Percentiles rank a stretch among this genome's conserved stretches.
These are phyloP conservation scores for Lucilia sericata DNA, from an alignment of 1,140 invertebrate species.

Conservation along the genomic window DNA sequence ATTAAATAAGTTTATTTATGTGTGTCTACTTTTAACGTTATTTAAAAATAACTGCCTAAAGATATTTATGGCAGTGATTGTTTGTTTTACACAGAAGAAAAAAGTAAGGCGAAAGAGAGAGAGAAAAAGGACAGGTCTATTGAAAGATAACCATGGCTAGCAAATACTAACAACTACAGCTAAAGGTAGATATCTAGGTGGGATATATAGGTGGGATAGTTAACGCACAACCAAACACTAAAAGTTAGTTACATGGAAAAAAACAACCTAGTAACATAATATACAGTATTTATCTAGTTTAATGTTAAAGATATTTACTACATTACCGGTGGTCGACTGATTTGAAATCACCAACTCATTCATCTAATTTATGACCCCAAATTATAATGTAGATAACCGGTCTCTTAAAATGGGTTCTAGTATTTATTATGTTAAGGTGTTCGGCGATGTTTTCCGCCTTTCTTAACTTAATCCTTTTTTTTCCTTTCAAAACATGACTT, in stretches of 20 bases:
- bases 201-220: too few species aligned
- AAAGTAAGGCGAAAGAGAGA: too few species aligned
- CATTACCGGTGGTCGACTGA: slow-evolving; percentile 12
- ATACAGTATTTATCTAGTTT: too few species aligned
- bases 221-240: too few species aligned
- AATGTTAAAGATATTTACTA: slow-evolving; percentile 14
- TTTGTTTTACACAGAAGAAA: background rate
- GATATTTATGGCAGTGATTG: slow-evolving; percentile 6
- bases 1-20: background rate
- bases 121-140: background rate
- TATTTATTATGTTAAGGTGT: background rate
- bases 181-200: background rate
- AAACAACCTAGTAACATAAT: too few species aligned
- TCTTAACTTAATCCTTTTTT: background rate
- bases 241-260: too few species aligned
- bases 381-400: slow-evolving; percentile 21
- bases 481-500: background rate
- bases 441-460: background rate
- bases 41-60: slow-evolving; percentile 2
- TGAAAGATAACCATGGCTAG: background rate
- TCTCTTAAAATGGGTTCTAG: too few species aligned
- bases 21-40: background rate
- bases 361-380: slow-evolving; percentile 35
- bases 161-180: background rate
- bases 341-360: slow-evolving; percentile 35